Evolutionary conservation across 1,140 invertebrate species (phyloP), one percentile per base, ranked within the genome.

Genomic region (Mycetomoellerius zeteki): DNA sequence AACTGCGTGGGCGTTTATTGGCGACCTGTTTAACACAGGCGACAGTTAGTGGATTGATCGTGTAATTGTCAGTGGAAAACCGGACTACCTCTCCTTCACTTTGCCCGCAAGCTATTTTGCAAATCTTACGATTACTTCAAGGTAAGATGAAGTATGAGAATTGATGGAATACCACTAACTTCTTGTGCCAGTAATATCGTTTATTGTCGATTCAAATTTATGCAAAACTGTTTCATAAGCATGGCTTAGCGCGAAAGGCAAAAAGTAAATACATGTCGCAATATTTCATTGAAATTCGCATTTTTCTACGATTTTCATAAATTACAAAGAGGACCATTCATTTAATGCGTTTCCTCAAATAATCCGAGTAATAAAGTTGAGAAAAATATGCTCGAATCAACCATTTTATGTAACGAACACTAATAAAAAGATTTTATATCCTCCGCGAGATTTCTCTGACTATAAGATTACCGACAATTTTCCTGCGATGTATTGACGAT

Each of bases 21-120:
- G 87, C 75, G 90, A 91, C 90, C 90, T 87, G 90, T 50, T 91
- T 91, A 91, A 90, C 77, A 86, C 69, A 88, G 87, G 69, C 89
- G 89, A 88, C 84, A 78, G 90, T 91, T 91, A 91, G 87, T 19
- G 87, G 89, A 88, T 85, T 88, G 90, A 90, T 91, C 90, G 90
- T 91, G 90, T 91, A 90, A 91, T 90, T 90, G 89, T 88, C 73
- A 85, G 54, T 73, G 52, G 77, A 62, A 90, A 91, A 88, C 86
- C 86, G 86, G 71, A 86, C 82, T 77, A 89, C 81, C 76, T 64
- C 82, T 56, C 60, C 71, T 56, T 72, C 64, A 56, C 52, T 69
- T 60, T 72, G 50, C 37, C 56, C 58, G 47, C 60, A 33, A 80
- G 65, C 76, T 64, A 60, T 54, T 75, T 60, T 58, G 56, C 47